A percentile compares a stretch with the other conserved stretches of the same genome.
phyloP scores from a whole-genome alignment of 2,888 invertebrate genomes.

The Melanostoma mellinum region DNA sequence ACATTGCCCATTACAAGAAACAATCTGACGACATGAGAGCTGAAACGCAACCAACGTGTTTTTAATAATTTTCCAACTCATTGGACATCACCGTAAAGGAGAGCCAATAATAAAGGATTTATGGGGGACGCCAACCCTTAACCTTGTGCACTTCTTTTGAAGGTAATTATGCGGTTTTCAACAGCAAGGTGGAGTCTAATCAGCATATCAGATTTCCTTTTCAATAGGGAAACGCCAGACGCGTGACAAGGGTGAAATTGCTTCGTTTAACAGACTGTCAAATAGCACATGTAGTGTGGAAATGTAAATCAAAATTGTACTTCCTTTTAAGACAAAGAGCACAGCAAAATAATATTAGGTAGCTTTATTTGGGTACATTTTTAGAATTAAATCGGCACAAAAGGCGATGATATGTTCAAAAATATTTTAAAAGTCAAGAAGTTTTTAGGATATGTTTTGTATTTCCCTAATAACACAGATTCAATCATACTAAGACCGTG shows the following conservation, averaged over 20 bases:
- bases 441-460: too few species aligned
- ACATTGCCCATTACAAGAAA: conserved; percentile 34
- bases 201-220: conserved; percentile 61
- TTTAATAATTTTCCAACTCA: conserved; percentile 70
- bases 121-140: conserved; percentile 25
- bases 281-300: conserved; percentile 3
- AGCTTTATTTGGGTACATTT: too few species aligned
- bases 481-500: too few species aligned
- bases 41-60: conserved; percentile 47
- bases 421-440: too few species aligned
- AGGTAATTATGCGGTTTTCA: conserved; percentile 61
- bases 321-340: not conserved
- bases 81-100: conserved; percentile 53
- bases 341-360: too few species aligned
- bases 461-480: too few species aligned
- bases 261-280: not conserved
- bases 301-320: not conserved
- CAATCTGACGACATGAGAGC: conserved; percentile 46
- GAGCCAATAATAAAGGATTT: conserved; percentile 7
- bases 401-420: too few species aligned
- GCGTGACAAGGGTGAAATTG: not conserved
- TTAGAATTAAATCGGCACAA: too few species aligned
- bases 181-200: conserved; percentile 58
- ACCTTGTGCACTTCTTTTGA: conserved; percentile 16
- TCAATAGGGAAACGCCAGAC: not conserved